A percentile compares a stretch with the other conserved stretches of the same genome.
These are phyloP conservation scores for Xiphophorus hellerii DNA, from an alignment of 2,113 vertebrate genomes.

Conservation along the genomic window DNA sequence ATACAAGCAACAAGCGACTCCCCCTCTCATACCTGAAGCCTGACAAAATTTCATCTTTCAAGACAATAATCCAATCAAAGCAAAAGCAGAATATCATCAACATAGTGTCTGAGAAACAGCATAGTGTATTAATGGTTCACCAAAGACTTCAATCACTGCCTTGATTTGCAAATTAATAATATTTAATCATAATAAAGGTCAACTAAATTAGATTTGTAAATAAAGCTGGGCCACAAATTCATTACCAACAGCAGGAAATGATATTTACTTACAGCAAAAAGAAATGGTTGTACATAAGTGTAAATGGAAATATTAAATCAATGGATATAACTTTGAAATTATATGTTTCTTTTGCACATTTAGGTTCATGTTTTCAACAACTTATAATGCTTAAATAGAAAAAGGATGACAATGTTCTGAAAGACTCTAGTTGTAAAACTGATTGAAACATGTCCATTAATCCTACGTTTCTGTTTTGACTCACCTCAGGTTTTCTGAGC, in stretches of 20 bases:
- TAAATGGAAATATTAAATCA: neutral
- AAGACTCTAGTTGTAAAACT: neutral
- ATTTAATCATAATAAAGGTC: neutral
- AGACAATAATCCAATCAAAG: neutral
- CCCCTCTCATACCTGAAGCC: neutral
- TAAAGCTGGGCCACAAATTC: neutral
- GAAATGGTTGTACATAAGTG: neutral
- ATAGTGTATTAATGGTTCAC: too few species aligned
- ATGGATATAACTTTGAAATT: neutral
- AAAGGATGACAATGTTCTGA: neutral
- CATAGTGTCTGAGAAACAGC: too few species aligned
- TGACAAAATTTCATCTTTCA: neutral
- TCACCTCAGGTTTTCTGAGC: slow-evolving; percentile 98
- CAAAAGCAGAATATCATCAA: neutral
- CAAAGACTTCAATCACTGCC: neutral
- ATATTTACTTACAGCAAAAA: neutral
- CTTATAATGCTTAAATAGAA: neutral
- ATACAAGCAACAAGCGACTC: too few species aligned
- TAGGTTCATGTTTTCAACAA: neutral
- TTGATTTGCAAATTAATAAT: neutral
- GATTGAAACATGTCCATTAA: neutral
- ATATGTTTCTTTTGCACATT: neutral
- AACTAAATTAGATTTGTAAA: neutral
- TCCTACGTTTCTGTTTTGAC: neutral
- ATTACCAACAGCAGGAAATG: neutral